Conservation (phyloP, 2,888 invertebrate species). For the Andricus quercusramuli region DNA sequence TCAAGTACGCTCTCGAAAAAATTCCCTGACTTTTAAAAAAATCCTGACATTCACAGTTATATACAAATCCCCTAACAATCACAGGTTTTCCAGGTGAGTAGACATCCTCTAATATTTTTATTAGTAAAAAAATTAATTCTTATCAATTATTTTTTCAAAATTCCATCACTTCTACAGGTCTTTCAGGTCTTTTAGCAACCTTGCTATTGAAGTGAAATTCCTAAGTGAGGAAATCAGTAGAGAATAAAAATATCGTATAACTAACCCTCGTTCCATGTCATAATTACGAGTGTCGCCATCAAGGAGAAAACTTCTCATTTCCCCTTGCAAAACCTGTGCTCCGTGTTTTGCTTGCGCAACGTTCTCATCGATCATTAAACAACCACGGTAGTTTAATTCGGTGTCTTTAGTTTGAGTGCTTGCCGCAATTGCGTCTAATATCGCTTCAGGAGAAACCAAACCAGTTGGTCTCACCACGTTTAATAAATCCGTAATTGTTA, state of each 20-base stretch:
- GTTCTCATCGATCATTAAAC: conserved; percentile 93
- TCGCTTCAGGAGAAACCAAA: conserved; percentile 92
- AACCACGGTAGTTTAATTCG: conserved; percentile 91
- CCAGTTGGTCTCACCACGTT: conserved; percentile 93
- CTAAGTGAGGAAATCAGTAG: conserved; percentile 10
- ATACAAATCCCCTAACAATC: no score
- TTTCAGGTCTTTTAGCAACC: no score
- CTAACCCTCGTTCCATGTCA: conserved; percentile 93
- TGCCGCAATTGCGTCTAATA: conserved; percentile 96
- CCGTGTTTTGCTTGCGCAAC: conserved; percentile 90
- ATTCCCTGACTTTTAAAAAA: no score
- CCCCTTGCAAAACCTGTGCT: conserved; percentile 93
- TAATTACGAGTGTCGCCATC: conserved; percentile 93
- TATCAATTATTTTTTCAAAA: fast-evolving
- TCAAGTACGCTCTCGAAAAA: no score
- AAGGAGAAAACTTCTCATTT: conserved; percentile 91
- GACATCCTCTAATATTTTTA: no score
- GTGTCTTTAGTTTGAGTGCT: conserved; percentile 89
- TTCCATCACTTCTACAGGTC: no score
- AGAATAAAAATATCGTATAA: conserved; percentile 36
- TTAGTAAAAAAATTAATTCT: fast-evolving
- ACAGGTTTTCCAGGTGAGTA: no score
- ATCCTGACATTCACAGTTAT: no score
- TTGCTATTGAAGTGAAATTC: not conserved
- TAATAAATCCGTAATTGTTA: conserved; percentile 92